Conservation (phyloP, 2,113 vertebrate genomes). For the Turnix velox region DNA sequence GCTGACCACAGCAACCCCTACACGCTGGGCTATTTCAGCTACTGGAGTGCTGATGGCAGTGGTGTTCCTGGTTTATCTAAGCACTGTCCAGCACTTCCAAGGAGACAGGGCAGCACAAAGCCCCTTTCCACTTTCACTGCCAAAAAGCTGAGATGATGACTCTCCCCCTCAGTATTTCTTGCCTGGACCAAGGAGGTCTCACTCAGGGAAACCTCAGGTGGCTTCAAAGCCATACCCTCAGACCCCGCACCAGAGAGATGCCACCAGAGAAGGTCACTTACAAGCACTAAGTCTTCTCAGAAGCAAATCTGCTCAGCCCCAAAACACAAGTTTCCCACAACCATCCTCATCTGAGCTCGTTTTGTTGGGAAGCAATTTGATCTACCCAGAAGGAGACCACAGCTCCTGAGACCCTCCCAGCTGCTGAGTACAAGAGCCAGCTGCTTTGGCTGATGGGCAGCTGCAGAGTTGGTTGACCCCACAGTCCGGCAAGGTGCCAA, state of each 20-base stretch:
- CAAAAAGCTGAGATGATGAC: background rate
- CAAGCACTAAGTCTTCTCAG: background rate
- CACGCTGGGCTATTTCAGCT: accelerated
- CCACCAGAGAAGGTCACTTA: background rate
- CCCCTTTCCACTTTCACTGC: background rate
- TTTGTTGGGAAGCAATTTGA: background rate
- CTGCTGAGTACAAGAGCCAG: background rate
- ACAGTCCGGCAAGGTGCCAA: background rate
- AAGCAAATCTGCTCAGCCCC: background rate
- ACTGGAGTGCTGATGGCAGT: accelerated
- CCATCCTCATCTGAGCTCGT: accelerated
- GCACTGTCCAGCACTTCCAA: accelerated
- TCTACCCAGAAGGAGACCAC: background rate
- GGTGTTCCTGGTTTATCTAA: accelerated
- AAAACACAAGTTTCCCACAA: background rate
- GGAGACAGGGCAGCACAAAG: background rate
- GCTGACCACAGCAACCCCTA: background rate
- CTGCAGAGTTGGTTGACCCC: background rate
- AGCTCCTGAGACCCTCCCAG: background rate
- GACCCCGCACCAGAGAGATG: too few species aligned
- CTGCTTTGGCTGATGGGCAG: background rate
- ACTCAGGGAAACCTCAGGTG: background rate
- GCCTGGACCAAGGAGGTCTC: background rate
- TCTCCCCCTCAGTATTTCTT: background rate
- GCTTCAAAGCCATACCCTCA: background rate